Conservation (phyloP, 2,797 vertebrate species). For the Iguana delicatissima region DNA sequence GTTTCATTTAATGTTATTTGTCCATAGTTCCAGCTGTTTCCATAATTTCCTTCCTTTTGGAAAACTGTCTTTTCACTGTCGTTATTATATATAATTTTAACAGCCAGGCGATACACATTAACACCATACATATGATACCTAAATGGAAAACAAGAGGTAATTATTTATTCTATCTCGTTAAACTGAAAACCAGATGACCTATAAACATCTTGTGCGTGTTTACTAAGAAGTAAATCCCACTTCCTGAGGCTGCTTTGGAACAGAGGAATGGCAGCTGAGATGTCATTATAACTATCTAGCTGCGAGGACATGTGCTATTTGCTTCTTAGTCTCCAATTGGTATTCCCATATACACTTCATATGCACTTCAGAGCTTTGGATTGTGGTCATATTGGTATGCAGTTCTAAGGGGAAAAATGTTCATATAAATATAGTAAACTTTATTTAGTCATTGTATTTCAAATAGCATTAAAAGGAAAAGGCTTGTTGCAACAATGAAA, state of each 20-base stretch:
- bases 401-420: not conserved
- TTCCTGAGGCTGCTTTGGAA: not conserved
- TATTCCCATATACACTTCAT: too few relatives aligned
- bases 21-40: slow-evolving; percentile 90
- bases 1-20: slow-evolving; percentile 88
- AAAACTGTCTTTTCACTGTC: slow-evolving; percentile 77
- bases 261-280: too few relatives aligned
- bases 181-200: not conserved
- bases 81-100: slow-evolving; percentile 71
- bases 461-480: not conserved
- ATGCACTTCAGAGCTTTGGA: not conserved
- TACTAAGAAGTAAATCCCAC: not conserved
- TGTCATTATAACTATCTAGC: not conserved
- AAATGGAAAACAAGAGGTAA: slow-evolving; percentile 34
- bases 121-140: slow-evolving; percentile 94
- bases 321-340: not conserved
- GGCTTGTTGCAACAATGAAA: not conserved
- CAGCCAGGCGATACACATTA: slow-evolving; percentile 81
- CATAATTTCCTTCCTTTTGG: slow-evolving; percentile 90
- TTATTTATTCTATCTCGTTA: not conserved
- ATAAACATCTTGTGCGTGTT: not conserved
- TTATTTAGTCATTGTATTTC: not conserved
- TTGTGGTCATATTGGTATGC: not conserved
- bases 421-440: not conserved
- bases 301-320: not conserved